A percentile compares a stretch with the other conserved stretches of the same genome.
Evolutionary conservation across 2,888 invertebrate species (phyloP).

Genomic region (Eupelmus urozonus): DNA sequence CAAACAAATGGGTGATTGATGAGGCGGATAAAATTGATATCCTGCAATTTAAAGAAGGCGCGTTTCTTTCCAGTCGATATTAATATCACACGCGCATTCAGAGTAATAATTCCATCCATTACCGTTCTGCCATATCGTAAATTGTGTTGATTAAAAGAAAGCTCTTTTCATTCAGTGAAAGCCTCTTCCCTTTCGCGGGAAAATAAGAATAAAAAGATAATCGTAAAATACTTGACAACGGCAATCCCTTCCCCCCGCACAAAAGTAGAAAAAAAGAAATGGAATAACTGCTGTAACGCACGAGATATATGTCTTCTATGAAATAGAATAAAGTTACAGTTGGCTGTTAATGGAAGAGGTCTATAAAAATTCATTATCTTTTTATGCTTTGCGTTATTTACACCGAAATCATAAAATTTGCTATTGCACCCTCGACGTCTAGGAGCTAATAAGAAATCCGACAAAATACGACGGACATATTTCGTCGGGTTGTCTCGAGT

Average conservation of each 20-base stretch:
- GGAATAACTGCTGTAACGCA: background rate
- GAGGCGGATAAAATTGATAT: too few species aligned
- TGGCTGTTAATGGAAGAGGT: background rate
- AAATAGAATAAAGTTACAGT: background rate
- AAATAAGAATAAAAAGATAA: slow-evolving; percentile 18
- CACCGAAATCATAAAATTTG: too few species aligned
- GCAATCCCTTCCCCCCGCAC: background rate
- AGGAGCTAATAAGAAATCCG: too few species aligned
- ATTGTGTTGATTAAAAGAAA: slow-evolving; percentile 22
- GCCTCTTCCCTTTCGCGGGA: background rate
- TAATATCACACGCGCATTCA: too few species aligned
- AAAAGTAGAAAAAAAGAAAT: slow-evolving; percentile 15
- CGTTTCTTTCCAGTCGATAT: too few species aligned
- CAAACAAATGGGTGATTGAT: too few species aligned
- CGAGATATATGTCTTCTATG: background rate
- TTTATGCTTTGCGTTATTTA: background rate
- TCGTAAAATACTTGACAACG: slow-evolving; percentile 19
- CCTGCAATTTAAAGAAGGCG: too few species aligned
- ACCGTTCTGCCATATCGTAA: slow-evolving; percentile 12
- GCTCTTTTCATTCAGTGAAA: background rate
- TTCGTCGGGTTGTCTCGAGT: too few species aligned
- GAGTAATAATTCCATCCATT: slow-evolving; percentile 8
- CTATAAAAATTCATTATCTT: slow-evolving; percentile 7
- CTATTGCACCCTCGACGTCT: too few species aligned
- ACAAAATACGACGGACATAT: too few species aligned